phyloP scores from a whole-genome alignment of 2,797 vertebrate species.

The Synanceia verrucosa region DNA sequence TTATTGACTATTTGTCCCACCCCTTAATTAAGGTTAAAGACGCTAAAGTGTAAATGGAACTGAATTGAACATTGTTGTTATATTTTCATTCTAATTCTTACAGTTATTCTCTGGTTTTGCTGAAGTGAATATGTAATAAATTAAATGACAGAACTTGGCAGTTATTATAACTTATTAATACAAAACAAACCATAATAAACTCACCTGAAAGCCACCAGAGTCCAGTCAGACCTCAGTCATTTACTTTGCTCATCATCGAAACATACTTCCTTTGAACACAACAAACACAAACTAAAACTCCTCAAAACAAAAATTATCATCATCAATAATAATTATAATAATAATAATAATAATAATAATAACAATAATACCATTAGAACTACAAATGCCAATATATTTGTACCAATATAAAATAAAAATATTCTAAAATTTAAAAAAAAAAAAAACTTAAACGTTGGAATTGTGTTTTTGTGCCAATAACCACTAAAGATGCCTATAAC shows the following conservation, averaged over 20 bases:
- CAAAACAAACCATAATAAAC: not conserved
- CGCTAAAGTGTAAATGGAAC: slow-evolving; percentile 7
- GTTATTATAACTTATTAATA: not conserved
- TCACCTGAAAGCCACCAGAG: not conserved
- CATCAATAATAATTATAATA: too few relatives aligned
- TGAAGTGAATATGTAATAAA: not conserved
- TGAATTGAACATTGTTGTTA: not conserved
- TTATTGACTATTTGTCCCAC: slow-evolving; percentile 35
- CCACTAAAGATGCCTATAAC: too few relatives aligned
- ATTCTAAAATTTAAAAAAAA: too few relatives aligned
- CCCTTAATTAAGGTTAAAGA: slow-evolving; percentile 38
- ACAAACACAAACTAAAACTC: not conserved
- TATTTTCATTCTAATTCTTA: not conserved
- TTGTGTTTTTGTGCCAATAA: too few relatives aligned
- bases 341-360: too few relatives aligned
- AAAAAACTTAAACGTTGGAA: too few relatives aligned
- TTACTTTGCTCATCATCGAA: not conserved
- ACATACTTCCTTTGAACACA: not conserved
- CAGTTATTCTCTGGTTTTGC: too few relatives aligned
- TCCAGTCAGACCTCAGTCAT: not conserved
- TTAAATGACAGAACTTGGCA: not conserved
- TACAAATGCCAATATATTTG: too few relatives aligned
- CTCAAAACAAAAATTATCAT: too few relatives aligned
- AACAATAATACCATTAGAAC: too few relatives aligned
- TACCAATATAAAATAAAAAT: too few relatives aligned